Evolutionary conservation across 2,113 vertebrate genomes (phyloP).

Genomic region (Ophthalmolycus amberensis): DNA sequence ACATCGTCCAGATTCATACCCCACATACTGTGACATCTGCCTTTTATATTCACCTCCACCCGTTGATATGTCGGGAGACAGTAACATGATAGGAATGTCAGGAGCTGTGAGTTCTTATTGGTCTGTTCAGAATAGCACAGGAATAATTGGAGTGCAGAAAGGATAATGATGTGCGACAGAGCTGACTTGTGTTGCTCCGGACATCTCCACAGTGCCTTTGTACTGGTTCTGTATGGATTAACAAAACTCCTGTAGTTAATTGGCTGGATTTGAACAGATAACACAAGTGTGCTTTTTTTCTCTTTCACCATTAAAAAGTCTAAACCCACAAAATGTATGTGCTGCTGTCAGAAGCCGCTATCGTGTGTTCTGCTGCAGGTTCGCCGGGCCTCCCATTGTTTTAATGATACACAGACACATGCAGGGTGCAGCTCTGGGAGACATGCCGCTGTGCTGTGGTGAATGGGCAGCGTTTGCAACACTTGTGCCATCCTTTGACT

Average conservation of each 20-base stretch:
- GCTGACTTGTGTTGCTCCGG: conserved; percentile 28
- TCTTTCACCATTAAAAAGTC: conserved; percentile 14
- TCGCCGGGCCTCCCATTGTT: not conserved
- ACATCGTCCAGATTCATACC: conserved; percentile 59
- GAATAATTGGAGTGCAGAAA: conserved; percentile 53
- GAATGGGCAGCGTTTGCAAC: not conserved
- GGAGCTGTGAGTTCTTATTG: conserved; percentile 41
- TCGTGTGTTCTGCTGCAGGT: conserved; percentile 23
- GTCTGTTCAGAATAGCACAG: conserved; percentile 37
- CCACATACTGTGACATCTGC: conserved; percentile 26
- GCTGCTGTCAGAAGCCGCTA: conserved; percentile 4
- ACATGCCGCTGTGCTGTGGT: not conserved
- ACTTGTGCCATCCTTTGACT: not conserved
- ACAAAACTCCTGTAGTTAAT: conserved; percentile 45
- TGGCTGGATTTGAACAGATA: conserved; percentile 39
- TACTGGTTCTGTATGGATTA: conserved; percentile 50
- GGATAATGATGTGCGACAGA: conserved; percentile 55
- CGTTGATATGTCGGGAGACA: conserved; percentile 11
- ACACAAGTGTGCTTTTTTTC: not conserved
- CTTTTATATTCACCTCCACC: conserved; percentile 40
- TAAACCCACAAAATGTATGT: not conserved
- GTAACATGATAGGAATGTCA: conserved; percentile 48
- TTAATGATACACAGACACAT: not conserved
- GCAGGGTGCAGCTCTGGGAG: conserved; percentile 8
- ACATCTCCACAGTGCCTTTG: conserved; percentile 34